Evolutionary conservation across 23 tunicate species (phyloP).

Genomic region (Oikopleura vanhoeffeni): DNA sequence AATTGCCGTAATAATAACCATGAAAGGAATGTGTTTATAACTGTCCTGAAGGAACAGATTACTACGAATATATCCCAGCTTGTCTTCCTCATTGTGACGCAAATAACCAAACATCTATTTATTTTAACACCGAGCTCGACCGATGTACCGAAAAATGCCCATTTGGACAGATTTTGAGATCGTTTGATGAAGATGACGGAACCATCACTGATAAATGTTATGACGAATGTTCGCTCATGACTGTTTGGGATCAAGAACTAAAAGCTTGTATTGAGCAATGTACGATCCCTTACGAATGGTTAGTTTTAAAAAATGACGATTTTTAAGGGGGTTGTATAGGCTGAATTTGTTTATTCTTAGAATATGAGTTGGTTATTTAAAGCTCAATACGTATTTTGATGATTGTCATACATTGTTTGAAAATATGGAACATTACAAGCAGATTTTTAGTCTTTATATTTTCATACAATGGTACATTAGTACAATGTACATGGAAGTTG

Average conservation of each 20-base stretch:
- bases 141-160: constrained; percentile 1
- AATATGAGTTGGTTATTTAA: too few species aligned
- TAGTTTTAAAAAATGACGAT: too few species aligned
- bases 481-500: too few species aligned
- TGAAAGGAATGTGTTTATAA: neutral
- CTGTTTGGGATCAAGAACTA: neutral
- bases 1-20: too few species aligned
- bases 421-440: too few species aligned
- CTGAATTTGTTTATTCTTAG: too few species aligned
- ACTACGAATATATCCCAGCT: neutral
- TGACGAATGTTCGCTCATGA: neutral
- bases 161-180: neutral
- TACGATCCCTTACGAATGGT: neutral
- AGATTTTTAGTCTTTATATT: too few species aligned
- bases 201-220: neutral
- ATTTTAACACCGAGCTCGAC: neutral
- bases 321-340: too few species aligned
- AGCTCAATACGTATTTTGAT: too few species aligned
- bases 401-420: too few species aligned
- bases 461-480: too few species aligned
- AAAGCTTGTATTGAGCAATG: neutral
- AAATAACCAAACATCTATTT: neutral
- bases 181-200: neutral
- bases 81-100: neutral
- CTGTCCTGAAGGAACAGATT: neutral